These are phyloP conservation scores for Drosophila koepferae DNA, from an alignment of 2,888 invertebrate species.

Conservation along the genomic window DNA sequence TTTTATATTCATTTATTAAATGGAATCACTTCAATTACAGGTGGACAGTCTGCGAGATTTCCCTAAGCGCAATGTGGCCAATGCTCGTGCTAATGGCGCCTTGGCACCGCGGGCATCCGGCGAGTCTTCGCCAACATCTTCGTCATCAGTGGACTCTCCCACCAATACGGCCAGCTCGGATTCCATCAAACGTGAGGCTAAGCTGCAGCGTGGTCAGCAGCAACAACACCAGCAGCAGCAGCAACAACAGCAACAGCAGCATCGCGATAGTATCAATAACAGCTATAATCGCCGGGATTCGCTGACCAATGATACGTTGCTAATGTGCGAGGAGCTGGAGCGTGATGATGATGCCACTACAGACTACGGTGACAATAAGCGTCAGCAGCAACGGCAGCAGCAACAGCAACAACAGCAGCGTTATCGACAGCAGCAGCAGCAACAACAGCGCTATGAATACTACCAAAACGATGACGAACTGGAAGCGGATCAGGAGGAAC, in stretches of 20 bases:
- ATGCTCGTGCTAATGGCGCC: constrained; percentile 83
- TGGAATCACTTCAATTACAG: constrained; percentile 44
- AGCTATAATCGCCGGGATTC: constrained; percentile 84
- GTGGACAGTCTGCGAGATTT: constrained; percentile 85
- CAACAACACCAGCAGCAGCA: constrained; percentile 44
- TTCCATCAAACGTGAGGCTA: constrained; percentile 78
- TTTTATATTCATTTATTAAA: neutral
- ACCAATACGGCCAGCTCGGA: constrained; percentile 82
- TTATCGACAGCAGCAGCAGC: constrained; percentile 47
- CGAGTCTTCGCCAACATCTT: constrained; percentile 85
- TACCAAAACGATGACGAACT: constrained; percentile 79
- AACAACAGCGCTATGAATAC: constrained; percentile 71
- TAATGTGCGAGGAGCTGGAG: constrained; percentile 83
- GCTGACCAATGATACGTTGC: constrained; percentile 82
- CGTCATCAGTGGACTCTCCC: constrained; percentile 85
- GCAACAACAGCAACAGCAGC: constrained; percentile 64
- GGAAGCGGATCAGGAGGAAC: constrained; percentile 73
- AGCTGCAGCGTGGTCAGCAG: constrained; percentile 63
- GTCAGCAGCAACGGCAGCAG: constrained; percentile 66
- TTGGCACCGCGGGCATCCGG: constrained; percentile 85
- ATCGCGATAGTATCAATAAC: constrained; percentile 83
- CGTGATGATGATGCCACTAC: constrained; percentile 76
- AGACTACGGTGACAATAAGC: constrained; percentile 64
- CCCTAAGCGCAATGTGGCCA: constrained; percentile 75
- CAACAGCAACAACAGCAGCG: constrained; percentile 60